Evolutionary conservation across 1,140 invertebrate species (phyloP), one percentile per base, ranked within the genome.

Genomic region (Zaprionus nigranus): DNA sequence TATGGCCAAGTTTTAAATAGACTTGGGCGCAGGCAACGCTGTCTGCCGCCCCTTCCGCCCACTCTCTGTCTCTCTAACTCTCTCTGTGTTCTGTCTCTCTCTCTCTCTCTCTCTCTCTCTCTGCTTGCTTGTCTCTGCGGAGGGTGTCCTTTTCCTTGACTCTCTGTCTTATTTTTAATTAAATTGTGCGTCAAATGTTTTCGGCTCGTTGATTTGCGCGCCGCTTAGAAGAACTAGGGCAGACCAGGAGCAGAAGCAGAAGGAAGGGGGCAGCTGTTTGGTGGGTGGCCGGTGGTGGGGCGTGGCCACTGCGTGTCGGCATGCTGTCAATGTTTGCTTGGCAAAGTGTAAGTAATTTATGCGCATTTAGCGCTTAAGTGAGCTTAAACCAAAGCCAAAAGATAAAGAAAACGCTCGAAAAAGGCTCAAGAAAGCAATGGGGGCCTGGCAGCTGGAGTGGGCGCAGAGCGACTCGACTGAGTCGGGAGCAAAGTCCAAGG

Each of bases 321-420:
- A 60, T 64, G 68, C 75, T 83, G 84, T 87, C 84, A 88, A 88
- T 88, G 84, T 88, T 88, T 88, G 85, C 85, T 74, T 79, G 85
- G 67, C 85, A 90, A 88, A 88, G 84, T 88, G 85, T 88, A 88
- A 88, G 81, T 90, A 88, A 90, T 88, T 88, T 88, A 88, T 88
- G 84, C 85, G 81, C 85, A 88, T 88, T 88, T 88, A 88, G 84
- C 79, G 81, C 84, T 90, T 62, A 90, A 88, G 84, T 88, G 85
- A 74, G 81, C 84, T 88, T 74, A 88, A 88, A 87, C 66, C 76
- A 69, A 74, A 77, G 62, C 66, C 43, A 75, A 60, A 43, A 60
- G 73, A 66, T 66, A 73, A 76, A 73, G 65, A 76, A 68, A 77
- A 66, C 66, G 75, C 63, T 40, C 46, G 46, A 49, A 4, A 17